Evolutionary conservation across 2,797 vertebrate species (phyloP).

Genomic region (Rhynchonycteris naso): DNA sequence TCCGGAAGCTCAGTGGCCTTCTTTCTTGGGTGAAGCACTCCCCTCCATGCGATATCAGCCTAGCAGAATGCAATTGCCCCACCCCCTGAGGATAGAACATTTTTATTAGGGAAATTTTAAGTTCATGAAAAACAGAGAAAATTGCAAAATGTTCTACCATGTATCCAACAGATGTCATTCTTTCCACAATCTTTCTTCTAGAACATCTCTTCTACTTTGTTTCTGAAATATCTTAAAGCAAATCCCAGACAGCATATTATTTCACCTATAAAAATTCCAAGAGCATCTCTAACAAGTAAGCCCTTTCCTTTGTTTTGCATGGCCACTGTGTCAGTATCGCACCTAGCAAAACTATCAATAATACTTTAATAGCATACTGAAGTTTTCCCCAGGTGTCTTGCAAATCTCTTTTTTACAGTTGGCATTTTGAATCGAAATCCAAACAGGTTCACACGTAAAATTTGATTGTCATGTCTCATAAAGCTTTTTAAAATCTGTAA

Average conservation of each 20-base stretch:
- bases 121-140: background rate
- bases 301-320: background rate
- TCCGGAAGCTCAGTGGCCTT: too few relatives aligned
- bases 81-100: background rate
- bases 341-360: background rate
- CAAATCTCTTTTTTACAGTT: slow-evolving; percentile 47
- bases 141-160: background rate
- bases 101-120: slow-evolving; percentile 46
- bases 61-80: too few relatives aligned
- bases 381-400: background rate
- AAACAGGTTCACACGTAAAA: background rate
- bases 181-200: background rate
- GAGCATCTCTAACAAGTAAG: background rate
- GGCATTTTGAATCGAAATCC: background rate
- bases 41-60: too few relatives aligned
- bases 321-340: background rate
- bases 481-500: background rate
- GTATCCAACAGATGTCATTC: background rate
- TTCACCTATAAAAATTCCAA: slow-evolving; percentile 34
- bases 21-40: too few relatives aligned
- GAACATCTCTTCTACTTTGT: background rate
- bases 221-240: slow-evolving; percentile 49
- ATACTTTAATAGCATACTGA: background rate
- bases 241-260: background rate
- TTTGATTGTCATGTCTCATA: background rate